Conservation (phyloP, 2,797 vertebrate genomes). For the Chloroceryle amazona region DNA sequence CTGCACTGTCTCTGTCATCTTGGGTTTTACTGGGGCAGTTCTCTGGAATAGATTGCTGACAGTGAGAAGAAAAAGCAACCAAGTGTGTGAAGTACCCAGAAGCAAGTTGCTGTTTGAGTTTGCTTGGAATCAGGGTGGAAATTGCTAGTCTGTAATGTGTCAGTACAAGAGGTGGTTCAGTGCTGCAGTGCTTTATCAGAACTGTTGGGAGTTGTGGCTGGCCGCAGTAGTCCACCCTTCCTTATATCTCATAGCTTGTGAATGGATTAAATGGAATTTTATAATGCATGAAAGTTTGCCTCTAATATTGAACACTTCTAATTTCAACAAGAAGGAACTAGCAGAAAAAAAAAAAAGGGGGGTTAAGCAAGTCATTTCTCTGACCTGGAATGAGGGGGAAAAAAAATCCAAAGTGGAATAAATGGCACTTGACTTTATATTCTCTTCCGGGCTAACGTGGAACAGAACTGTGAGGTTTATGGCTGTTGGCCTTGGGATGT, state of each 20-base stretch:
- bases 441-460: neutral
- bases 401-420: neutral
- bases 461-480: neutral
- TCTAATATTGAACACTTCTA: neutral
- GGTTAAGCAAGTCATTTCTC: neutral
- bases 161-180: neutral
- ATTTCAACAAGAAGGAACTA: neutral
- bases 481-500: neutral
- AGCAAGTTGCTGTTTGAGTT: neutral
- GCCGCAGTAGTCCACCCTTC: neutral
- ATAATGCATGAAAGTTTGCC: neutral
- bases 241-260: neutral
- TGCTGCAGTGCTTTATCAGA: accelerated
- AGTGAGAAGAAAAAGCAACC: neutral
- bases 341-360: neutral
- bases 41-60: neutral
- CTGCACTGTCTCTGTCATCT: neutral
- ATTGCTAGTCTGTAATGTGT: neutral
- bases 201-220: neutral
- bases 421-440: neutral
- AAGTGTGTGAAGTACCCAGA: neutral
- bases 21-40: neutral
- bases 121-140: neutral
- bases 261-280: neutral
- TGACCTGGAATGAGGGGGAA: neutral